Conservation (phyloP, 2,797 vertebrate species). For the Girardinus metallicus region DNA sequence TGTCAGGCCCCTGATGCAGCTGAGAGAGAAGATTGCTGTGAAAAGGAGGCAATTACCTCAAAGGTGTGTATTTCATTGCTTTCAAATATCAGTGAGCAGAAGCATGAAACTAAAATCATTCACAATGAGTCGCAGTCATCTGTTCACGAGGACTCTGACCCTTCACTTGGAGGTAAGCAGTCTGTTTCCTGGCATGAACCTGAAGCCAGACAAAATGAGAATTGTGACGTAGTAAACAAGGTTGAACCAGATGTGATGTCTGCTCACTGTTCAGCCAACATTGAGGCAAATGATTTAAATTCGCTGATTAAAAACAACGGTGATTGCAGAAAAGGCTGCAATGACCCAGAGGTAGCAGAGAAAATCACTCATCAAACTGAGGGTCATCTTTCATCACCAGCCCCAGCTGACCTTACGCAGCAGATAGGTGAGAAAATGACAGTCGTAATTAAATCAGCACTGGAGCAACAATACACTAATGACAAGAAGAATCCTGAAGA, state of each 20-base stretch:
- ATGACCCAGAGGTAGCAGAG: constrained; percentile 72
- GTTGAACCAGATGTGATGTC: constrained; percentile 53
- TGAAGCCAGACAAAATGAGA: constrained; percentile 58
- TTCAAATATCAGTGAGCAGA: constrained; percentile 73
- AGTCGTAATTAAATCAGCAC: constrained; percentile 32
- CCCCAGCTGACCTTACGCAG: background rate
- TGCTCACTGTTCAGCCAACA: constrained; percentile 29
- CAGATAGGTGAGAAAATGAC: constrained; percentile 28
- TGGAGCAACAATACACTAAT: constrained; percentile 38
- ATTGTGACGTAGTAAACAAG: constrained; percentile 48
- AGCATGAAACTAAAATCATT: constrained; percentile 73
- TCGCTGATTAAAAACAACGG: constrained; percentile 54
- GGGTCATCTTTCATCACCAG: constrained; percentile 43
- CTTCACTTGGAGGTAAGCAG: constrained; percentile 59
- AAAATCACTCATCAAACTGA: constrained; percentile 52
- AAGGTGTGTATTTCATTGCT: constrained; percentile 73
- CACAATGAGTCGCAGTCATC: constrained; percentile 69
- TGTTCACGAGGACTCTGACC: constrained; percentile 62
- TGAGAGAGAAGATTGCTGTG: constrained; percentile 57
- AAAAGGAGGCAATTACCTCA: constrained; percentile 71
- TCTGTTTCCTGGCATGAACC: constrained; percentile 62
- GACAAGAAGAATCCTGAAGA: constrained; percentile 18
- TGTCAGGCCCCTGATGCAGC: constrained; percentile 57
- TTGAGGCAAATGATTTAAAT: constrained; percentile 32
- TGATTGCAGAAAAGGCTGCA: constrained; percentile 60